A percentile compares a stretch with the other conserved stretches of the same genome.
These are phyloP conservation scores for Halisarca cf. caerulea DNA, from an alignment of 37 sponge, comb jelly and placozoan genomes.

Conservation along the genomic window DNA sequence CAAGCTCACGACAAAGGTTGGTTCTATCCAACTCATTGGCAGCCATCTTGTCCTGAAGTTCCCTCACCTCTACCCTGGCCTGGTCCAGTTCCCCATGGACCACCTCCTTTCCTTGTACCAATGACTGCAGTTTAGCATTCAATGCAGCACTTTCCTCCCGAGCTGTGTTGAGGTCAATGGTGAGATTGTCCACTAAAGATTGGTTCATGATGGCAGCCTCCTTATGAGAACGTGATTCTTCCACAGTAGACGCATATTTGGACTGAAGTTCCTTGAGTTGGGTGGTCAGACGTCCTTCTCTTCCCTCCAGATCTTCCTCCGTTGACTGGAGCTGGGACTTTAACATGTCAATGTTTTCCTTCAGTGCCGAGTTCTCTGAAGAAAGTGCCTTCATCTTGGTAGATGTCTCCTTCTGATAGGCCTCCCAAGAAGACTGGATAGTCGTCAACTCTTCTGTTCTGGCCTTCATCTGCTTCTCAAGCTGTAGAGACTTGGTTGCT, in stretches of 20 bases:
- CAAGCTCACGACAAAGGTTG: background rate
- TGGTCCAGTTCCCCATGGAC: background rate
- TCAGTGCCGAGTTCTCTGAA: slow-evolving; percentile 2
- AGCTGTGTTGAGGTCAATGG: background rate
- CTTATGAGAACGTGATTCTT: background rate
- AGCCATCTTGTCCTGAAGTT: background rate
- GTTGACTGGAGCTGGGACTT: background rate
- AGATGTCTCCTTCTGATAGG: background rate
- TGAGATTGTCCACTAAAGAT: background rate
- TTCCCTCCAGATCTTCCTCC: background rate
- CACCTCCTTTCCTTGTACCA: background rate
- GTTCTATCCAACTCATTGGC: background rate
- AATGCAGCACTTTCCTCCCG: background rate
- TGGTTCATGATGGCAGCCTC: background rate
- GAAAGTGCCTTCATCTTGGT: background rate
- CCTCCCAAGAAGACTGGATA: background rate
- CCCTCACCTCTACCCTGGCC: background rate
- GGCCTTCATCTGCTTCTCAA: background rate
- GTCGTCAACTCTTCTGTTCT: background rate
- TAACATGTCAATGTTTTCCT: background rate
- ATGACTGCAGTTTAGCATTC: background rate
- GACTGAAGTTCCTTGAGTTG: slow-evolving; percentile 6
- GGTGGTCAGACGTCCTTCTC: background rate
- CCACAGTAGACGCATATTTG: background rate
- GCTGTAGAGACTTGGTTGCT: background rate